Evolutionary conservation across 1,140 invertebrate species (phyloP), one percentile per base, ranked within the genome.

Genomic region (Oppia nitens): DNA sequence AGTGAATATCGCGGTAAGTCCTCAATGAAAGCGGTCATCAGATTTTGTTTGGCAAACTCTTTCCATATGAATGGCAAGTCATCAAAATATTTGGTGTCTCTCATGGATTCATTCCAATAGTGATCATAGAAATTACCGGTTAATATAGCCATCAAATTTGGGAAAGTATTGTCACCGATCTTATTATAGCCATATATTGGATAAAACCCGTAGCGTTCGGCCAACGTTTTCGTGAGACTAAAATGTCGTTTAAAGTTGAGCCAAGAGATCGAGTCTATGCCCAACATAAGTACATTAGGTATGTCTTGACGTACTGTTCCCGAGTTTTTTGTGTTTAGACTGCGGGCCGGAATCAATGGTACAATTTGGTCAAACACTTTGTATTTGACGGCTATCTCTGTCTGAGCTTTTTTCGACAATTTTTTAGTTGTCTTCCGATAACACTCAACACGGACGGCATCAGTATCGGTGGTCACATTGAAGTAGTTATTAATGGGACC

Each of bases 61-160:
- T 76, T 75, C 76, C 76, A 78, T 14, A 77, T 70, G 50, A 77
- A 73, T 21, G 69, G 57, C 40, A 68, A 68, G 51, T 68, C 52
- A 58, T 75, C 72, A 61, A 73, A 73, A 56, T 54, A 17, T 68
- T 65, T 45, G 17, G 50, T 65, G 21, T 52, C 65, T 40, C 53
- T 27, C 3, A 55, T 48, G 40, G 40, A 47, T 51, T 58, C 52
- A 21, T 60, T 59, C 57, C 50, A 66, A 4, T 57, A 54, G 14
- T 65, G 50, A 1, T 50, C 40, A 9, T 59, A 28, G 29, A 57
- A 61, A 12, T 65, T 63, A 2, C 66, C 66, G 3, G 64, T 64
- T 24, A 71, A 53, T 3, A 68, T 20, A 17, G 67, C 61, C 3
- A 66, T 61, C 21, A 71, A 14, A 56, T 72, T 72, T 1, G 68